Conservation (phyloP, 2,888 invertebrate genomes). For the Parthenolecanium corni region DNA sequence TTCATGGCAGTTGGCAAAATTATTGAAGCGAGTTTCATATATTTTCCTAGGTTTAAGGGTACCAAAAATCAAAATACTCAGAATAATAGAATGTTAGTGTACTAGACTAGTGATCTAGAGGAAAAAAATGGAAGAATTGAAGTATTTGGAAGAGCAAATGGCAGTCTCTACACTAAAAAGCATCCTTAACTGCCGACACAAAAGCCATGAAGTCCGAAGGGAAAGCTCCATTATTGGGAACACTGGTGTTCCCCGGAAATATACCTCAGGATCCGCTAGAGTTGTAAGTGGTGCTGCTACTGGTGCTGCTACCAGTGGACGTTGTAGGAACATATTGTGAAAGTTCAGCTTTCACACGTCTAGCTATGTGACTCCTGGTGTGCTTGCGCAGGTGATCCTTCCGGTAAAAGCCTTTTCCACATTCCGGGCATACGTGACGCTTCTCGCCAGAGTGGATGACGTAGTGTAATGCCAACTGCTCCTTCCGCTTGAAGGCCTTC, state of each 20-base stretch:
- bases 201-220: slow-evolving; percentile 34
- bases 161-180: slow-evolving; percentile 32
- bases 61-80: no score
- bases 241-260: slow-evolving; percentile 41
- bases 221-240: slow-evolving; percentile 36
- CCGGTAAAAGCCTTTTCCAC: slow-evolving; percentile 55
- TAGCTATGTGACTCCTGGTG: slow-evolving; percentile 63
- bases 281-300: neutral
- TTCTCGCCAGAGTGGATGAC: slow-evolving; percentile 85
- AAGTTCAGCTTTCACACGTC: slow-evolving; percentile 56
- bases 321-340: slow-evolving; percentile 32
- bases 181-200: slow-evolving; percentile 34
- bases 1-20: no score
- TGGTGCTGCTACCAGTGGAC: neutral
- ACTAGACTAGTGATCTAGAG: no score
- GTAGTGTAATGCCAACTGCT: slow-evolving; percentile 75
- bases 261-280: slow-evolving; percentile 39
- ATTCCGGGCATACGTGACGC: slow-evolving; percentile 73
- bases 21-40: no score
- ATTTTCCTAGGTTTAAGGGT: no score
- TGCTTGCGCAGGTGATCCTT: slow-evolving; percentile 73
- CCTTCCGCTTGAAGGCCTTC: slow-evolving; percentile 75
- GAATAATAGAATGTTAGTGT: no score
- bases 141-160: no score
- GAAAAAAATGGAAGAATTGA: no score